Percentiles rank a stretch among this genome's conserved stretches.
Conservation (phyloP, 2,113 vertebrate species). For the Platycercus adscitus region DNA sequence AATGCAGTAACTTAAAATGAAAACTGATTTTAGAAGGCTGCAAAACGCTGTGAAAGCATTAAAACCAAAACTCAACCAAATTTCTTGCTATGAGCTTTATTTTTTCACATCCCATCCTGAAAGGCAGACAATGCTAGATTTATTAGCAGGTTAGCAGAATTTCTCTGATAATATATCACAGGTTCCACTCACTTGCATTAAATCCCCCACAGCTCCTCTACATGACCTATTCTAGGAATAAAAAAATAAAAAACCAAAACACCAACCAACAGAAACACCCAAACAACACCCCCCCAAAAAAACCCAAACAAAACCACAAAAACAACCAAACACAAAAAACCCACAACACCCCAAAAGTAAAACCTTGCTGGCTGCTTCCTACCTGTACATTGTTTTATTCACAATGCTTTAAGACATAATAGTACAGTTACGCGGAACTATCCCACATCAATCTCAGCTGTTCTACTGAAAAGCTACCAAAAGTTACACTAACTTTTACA, state of each 20-base stretch:
- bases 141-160: not conserved
- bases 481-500: slow-evolving; percentile 36
- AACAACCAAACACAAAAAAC: too few relatives aligned
- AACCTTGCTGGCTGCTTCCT: not conserved
- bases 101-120: not conserved
- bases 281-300: not conserved
- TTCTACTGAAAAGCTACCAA: not conserved
- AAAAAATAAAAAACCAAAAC: not conserved
- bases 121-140: not conserved
- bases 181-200: not conserved
- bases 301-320: too few relatives aligned
- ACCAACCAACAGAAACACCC: not conserved
- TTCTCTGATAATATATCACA: not conserved
- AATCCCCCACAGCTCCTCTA: not conserved
- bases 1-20: not conserved
- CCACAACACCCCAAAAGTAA: not conserved
- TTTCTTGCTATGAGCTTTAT: not conserved
- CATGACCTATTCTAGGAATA: not conserved
- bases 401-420: not conserved
- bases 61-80: not conserved
- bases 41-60: not conserved
- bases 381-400: slow-evolving; percentile 36
- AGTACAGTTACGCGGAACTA: not conserved
- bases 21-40: not conserved
- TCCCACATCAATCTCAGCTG: not conserved